Base-by-base conservation (phyloP, 1,140 invertebrate species). In the Thaumetopoea pityocampa region DNA sequence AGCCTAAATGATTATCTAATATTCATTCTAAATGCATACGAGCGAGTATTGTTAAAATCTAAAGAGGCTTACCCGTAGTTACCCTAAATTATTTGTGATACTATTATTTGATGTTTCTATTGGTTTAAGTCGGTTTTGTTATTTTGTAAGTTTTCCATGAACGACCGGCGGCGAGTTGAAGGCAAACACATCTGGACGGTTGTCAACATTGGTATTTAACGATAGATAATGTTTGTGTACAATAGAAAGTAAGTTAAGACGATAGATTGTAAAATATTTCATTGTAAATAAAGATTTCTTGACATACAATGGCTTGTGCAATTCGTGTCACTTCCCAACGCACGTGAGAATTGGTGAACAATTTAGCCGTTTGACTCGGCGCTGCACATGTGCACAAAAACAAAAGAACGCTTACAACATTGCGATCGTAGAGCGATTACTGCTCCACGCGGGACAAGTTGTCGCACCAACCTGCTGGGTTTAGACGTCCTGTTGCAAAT, bases 81-180 rank as follows among this genome's bases (percentile, higher is more conserved):
- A 67, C 63, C 67, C 66, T 81, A 81, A 79, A 74, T 81, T 81
- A 81, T 81, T 66, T 81, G 77, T 79, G 77, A 81, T 81, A 81
- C 67, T 71, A 65, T 59, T 71, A 66, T 60, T n/a, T 66, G 56
- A 64, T 64, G 46, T 61, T 53, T 33, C 38, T 65, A 56, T 67
- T 69, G 52, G 52, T 40, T 42, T 66, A 56, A 67, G 63, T 42
- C 28, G 37, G n/a, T n/a, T 41, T 32, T 41, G 36, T 40, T 41
- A 28, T 24, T 26, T 20, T 37, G 16, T 36, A 32, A 36, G 23
- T 26, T 36, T 43, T 36, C n/a, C 26, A 11, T 20, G 32, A 42
- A 26, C 36, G 15, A 33, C 15, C 32, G 19, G 23, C 19, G 10
- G 36, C 18, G 28, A 17, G 16, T 42, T 41, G n/a, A 46, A 30